A percentile compares a stretch with the other conserved stretches of the same genome.
Evolutionary conservation across 2,113 vertebrate species (phyloP).

Genomic region (Rallus limicola): DNA sequence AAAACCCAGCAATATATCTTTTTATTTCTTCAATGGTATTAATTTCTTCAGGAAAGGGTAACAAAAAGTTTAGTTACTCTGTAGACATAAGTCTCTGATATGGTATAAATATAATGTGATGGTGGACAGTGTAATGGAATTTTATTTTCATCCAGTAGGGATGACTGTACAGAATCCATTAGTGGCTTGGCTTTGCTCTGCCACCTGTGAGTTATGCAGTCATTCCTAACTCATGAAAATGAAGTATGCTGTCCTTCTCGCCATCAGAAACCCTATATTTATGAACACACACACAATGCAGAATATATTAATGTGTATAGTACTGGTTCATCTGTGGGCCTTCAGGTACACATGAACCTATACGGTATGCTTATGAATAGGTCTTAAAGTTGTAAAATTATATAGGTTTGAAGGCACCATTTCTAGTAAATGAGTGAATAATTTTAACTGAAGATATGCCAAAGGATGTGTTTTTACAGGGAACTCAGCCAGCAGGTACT

Average conservation of each 20-base stretch:
- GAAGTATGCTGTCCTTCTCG: constrained; percentile 42
- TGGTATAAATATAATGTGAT: constrained; percentile 61
- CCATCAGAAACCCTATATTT: constrained; percentile 51
- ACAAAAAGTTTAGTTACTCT: constrained; percentile 63
- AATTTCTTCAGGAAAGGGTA: constrained; percentile 65
- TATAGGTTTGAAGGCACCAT: not conserved
- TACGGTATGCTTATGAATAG: not conserved
- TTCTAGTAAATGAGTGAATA: constrained; percentile 21
- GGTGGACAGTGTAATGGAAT: constrained; percentile 53
- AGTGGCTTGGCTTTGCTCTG: constrained; percentile 48
- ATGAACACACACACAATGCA: constrained; percentile 29
- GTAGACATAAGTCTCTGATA: constrained; percentile 42
- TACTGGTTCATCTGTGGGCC: not conserved
- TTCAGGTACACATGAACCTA: not conserved
- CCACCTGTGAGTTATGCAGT: constrained; percentile 64
- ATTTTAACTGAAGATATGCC: constrained; percentile 4
- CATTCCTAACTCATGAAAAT: constrained; percentile 71
- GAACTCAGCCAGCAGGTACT: constrained; percentile 16
- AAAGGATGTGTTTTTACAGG: constrained; percentile 15
- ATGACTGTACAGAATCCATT: constrained; percentile 61
- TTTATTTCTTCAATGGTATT: constrained; percentile 63
- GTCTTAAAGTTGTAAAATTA: not conserved
- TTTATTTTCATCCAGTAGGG: constrained; percentile 60
- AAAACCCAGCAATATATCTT: constrained; percentile 59
- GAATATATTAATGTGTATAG: constrained; percentile 23